Percentiles rank a stretch among this genome's conserved stretches.
These are phyloP conservation scores for Patella caerulea DNA, from an alignment of 2,888 invertebrate genomes.

Conservation along the genomic window DNA sequence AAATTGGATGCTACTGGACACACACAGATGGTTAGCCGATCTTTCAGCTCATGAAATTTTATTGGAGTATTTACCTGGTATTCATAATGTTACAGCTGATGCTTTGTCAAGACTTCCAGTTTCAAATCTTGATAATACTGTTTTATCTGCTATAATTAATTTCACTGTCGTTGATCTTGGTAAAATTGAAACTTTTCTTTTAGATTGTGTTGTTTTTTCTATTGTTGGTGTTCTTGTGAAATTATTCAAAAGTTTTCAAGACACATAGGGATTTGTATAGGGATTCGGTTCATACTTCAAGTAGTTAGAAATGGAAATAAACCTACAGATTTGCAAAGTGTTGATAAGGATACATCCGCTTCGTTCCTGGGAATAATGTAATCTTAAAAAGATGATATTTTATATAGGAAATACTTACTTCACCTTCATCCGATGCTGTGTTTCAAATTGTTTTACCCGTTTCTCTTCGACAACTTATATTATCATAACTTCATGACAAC, in stretches of 20 bases:
- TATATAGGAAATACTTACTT: neutral
- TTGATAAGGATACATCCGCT: no score
- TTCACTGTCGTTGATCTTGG: neutral
- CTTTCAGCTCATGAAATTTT: slow-evolving; percentile 31
- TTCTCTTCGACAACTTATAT: neutral
- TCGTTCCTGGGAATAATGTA: no score
- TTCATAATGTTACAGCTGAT: slow-evolving; percentile 36
- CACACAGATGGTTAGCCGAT: slow-evolving; percentile 30
- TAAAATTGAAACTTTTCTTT: neutral
- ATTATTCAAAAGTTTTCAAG: no score
- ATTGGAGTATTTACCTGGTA: slow-evolving; percentile 34
- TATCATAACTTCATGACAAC: slow-evolving; percentile 31
- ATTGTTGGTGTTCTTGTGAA: no score
- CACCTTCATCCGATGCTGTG: neutral
- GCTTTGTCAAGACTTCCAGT: slow-evolving; percentile 34
- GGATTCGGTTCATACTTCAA: no score
- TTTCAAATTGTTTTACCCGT: slow-evolving; percentile 13
- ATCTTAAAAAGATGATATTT: neutral
- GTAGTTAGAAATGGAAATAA: no score
- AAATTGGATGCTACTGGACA: slow-evolving; percentile 35
- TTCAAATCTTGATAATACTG: neutral
- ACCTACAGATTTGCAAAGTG: no score
- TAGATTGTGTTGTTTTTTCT: neutral
- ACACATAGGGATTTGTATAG: no score
- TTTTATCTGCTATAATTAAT: slow-evolving; percentile 12